Evolutionary conservation across 2,888 invertebrate species (phyloP), one percentile per base, ranked within the genome.

Genomic region (Rosalia funebris): DNA sequence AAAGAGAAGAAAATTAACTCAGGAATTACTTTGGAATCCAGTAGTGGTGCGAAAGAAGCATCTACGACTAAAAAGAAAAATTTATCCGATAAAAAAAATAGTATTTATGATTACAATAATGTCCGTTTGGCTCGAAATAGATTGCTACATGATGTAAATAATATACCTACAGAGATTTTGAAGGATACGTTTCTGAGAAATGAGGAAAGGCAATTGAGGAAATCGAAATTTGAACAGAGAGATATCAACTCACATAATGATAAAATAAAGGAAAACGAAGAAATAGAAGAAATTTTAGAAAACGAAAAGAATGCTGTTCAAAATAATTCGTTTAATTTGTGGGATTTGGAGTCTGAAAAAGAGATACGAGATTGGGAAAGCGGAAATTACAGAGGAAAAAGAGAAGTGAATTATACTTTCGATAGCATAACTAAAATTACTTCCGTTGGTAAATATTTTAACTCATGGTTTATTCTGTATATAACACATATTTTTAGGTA

Each of bases 331-430:
- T 76, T 78, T 36, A 81, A 75, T 59, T 68, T 86, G 4, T 86
- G 86, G 86, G 85, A 86, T 68, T 75, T 86, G 57, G 86, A 86
- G 72, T 78, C 83, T n/a, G 86, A 86, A 67, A 85, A 84, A 60
- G 85, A 86, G 65, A 76, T 83, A 47, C 74, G 78, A 19, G 85
- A 86, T 59, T 81, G 79, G 32, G 78, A 73, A 65, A 81, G 77
- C 60, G 76, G 77, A 1, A 77, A 76, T 58, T 80, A 76, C 53
- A 77, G 70, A 53, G 74, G 78, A 53, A 71, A 81, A 54, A 69
- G 81, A 45, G 69, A 75, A 17, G 64, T 65, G 16, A 71, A 71
- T 56, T 63, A 65, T 39, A 62, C 65, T 1, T 67, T 62, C 12
- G 58, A 68, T 1, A 70, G 67, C 47, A 67, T 77, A 20, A 72